Evolutionary conservation across 2,113 vertebrate species (phyloP).

Genomic region (Ibidorhyncha struthersii): DNA sequence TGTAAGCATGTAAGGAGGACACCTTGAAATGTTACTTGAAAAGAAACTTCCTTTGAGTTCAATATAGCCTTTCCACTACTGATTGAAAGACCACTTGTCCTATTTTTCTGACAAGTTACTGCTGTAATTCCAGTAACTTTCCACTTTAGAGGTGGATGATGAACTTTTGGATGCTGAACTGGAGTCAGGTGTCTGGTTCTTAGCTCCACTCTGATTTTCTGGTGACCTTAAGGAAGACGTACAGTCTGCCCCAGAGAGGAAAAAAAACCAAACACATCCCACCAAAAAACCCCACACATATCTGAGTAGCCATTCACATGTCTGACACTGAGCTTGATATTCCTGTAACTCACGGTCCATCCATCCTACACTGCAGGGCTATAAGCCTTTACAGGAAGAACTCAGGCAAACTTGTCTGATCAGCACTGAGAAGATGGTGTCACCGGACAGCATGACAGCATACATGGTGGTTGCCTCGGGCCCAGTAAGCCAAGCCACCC

Average conservation of each 20-base stretch:
- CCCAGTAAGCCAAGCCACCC: neutral
- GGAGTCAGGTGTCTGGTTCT: neutral
- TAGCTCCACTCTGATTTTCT: neutral
- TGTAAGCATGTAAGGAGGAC: neutral
- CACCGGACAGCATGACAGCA: neutral
- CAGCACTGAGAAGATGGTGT: neutral
- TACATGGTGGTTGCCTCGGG: neutral
- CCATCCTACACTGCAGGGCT: neutral
- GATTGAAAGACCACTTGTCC: neutral
- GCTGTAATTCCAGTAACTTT: neutral
- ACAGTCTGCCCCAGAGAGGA: neutral
- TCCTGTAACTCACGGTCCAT: neutral
- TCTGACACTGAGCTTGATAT: neutral
- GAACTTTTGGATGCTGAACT: neutral
- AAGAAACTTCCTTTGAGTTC: neutral
- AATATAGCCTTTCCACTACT: neutral
- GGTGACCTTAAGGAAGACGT: neutral
- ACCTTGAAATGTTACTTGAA: neutral
- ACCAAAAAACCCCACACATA: fast-evolving
- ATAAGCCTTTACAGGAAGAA: neutral
- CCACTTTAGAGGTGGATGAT: neutral
- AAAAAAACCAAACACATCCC: neutral
- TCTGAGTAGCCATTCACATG: neutral
- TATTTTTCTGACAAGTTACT: neutral
- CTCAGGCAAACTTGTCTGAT: neutral